These are phyloP conservation scores for Pelodytes ibericus DNA, from an alignment of 2,797 vertebrate species.

Conservation along the genomic window DNA sequence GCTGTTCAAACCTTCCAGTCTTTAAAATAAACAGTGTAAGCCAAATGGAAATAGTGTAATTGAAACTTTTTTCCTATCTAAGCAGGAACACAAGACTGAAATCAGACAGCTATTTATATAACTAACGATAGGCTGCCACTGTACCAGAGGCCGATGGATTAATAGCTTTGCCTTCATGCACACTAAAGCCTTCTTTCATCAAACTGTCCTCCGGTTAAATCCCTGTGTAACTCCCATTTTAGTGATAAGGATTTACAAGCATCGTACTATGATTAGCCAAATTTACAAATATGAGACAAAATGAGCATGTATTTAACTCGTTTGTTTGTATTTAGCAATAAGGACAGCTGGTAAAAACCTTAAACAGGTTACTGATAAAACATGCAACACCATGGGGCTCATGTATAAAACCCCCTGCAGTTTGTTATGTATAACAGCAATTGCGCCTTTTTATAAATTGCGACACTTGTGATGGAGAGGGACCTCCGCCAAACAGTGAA, in stretches of 20 bases:
- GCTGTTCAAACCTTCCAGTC: constrained; percentile 5
- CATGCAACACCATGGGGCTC: no score
- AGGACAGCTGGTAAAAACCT: no score
- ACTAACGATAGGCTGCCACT: not conserved
- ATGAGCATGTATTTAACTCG: no score
- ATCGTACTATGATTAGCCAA: not conserved
- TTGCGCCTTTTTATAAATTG: no score
- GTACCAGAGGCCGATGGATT: constrained; percentile 1
- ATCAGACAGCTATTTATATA: constrained; percentile 11
- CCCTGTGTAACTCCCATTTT: not conserved
- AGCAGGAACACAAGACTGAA: not conserved
- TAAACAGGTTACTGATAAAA: no score
- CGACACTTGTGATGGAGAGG: no score
- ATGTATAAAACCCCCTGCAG: no score
- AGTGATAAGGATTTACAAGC: not conserved
- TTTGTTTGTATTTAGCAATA: no score
- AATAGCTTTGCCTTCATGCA: not conserved
- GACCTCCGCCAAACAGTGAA: no score
- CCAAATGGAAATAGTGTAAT: not conserved
- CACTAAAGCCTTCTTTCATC: not conserved
- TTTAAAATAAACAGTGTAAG: constrained; percentile 7
- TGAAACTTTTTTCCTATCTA: constrained; percentile 1
- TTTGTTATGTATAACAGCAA: no score
- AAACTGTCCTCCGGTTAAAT: not conserved
- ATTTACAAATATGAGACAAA: no score